Evolutionary conservation across 2,113 vertebrate genomes (phyloP).

Genomic region (Lepidothrix coronata): DNA sequence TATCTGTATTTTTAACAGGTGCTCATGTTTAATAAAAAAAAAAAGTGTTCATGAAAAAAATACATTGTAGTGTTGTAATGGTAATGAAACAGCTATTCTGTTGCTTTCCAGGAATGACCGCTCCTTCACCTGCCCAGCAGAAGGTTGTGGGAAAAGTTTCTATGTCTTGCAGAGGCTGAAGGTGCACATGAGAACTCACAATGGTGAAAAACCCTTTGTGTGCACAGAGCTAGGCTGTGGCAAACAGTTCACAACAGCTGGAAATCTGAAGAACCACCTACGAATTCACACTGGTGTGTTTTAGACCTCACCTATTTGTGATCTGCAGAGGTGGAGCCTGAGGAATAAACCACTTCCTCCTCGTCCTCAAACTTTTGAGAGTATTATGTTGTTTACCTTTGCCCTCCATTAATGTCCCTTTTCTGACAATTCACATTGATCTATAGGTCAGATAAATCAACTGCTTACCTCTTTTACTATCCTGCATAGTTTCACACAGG

Average conservation of each 20-base stretch:
- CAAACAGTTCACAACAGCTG: conserved; percentile 96
- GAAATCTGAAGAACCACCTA: conserved; percentile 96
- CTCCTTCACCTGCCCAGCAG: conserved; percentile 90
- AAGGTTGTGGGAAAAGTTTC: conserved; percentile 98
- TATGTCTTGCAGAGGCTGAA: conserved; percentile 96
- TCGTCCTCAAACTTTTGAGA: background rate
- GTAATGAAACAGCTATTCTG: background rate
- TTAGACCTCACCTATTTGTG: conserved; percentile 1
- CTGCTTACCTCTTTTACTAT: background rate
- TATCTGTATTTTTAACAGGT: background rate
- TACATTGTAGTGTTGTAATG: background rate
- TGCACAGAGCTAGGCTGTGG: conserved; percentile 92
- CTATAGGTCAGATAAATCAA: background rate
- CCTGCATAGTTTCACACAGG: background rate
- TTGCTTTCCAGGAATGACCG: conserved; percentile 87
- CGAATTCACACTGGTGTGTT: conserved; percentile 92
- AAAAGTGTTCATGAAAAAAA: background rate
- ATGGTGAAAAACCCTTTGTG: conserved; percentile 94
- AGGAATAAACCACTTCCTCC: background rate
- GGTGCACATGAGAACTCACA: conserved; percentile 99
- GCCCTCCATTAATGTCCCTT: background rate
- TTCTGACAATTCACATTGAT: background rate
- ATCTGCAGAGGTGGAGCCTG: conserved; percentile 11
- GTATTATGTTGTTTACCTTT: background rate
- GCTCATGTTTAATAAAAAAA: background rate